phyloP scores from a whole-genome alignment of 2,888 invertebrate genomes.

The Nephrotoma flavescens region DNA sequence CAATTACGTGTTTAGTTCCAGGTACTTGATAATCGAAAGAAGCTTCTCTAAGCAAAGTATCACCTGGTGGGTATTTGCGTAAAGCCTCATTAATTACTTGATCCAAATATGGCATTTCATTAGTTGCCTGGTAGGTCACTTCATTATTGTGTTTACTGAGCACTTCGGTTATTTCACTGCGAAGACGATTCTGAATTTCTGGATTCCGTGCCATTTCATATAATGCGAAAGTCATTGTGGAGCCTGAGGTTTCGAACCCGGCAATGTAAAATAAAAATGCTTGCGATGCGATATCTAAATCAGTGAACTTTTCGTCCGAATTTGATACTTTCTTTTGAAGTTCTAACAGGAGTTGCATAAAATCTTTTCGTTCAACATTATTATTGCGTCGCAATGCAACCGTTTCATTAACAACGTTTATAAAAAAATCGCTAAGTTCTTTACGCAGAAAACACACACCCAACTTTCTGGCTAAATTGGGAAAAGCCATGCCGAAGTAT shows the following conservation, averaged over 20 bases:
- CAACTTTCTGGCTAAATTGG: conserved; percentile 16
- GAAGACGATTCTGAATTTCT: conserved; percentile 27
- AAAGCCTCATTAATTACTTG: conserved; percentile 34
- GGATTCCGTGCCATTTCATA: conserved; percentile 28
- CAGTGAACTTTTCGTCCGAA: not conserved
- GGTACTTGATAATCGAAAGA: conserved; percentile 34
- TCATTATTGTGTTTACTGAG: conserved; percentile 21
- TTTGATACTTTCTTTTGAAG: conserved; percentile 28
- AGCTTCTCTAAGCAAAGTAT: conserved; percentile 32
- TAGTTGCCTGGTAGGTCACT: conserved; percentile 25
- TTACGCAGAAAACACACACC: conserved; percentile 17
- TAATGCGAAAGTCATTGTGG: conserved; percentile 27
- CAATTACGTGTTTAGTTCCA: conserved; percentile 31
- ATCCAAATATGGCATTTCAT: conserved; percentile 19
- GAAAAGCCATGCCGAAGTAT: conserved; percentile 16
- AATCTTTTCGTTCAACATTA: conserved; percentile 31
- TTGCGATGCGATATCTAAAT: conserved; percentile 26
- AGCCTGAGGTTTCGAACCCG: conserved; percentile 34
- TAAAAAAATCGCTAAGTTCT: conserved; percentile 22
- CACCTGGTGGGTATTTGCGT: conserved; percentile 38
- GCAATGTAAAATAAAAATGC: conserved; percentile 33
- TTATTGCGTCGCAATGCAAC: conserved; percentile 26
- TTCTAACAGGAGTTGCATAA: conserved; percentile 38
- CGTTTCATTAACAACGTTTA: conserved; percentile 26
- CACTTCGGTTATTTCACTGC: conserved; percentile 22